Evolutionary conservation across 1,140 invertebrate species (phyloP).

Genomic region (Drosophila pandora): DNA sequence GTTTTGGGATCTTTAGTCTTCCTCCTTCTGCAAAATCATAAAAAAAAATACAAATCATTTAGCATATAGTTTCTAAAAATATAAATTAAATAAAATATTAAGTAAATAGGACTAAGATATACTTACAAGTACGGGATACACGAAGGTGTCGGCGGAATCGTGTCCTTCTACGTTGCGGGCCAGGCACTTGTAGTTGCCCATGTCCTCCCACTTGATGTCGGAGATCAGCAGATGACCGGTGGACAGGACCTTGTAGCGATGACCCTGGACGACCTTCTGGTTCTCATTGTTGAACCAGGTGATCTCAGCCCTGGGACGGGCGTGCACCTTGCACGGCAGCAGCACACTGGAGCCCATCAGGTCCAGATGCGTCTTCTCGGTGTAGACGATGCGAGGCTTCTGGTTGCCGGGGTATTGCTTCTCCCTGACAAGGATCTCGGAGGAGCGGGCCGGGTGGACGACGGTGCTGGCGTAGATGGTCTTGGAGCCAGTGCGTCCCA

Average conservation of each 20-base stretch:
- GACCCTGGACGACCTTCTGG: constrained; percentile 83
- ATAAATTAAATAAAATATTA: too few relatives aligned
- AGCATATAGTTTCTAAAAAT: constrained; percentile 2
- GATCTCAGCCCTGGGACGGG: constrained; percentile 87
- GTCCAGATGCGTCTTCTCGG: constrained; percentile 85
- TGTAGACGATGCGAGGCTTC: constrained; percentile 85
- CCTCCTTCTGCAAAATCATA: constrained; percentile 60
- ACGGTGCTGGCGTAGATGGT: constrained; percentile 85
- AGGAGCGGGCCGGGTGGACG: constrained; percentile 81
- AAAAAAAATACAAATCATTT: not conserved
- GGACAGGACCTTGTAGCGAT: constrained; percentile 86
- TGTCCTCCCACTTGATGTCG: constrained; percentile 89
- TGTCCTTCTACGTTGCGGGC: constrained; percentile 88
- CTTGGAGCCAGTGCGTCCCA: constrained; percentile 87
- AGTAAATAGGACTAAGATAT: not conserved
- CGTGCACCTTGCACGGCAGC: constrained; percentile 89
- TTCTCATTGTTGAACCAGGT: constrained; percentile 88
- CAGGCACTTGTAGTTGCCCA: constrained; percentile 91
- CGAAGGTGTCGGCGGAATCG: constrained; percentile 88
- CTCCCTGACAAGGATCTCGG: constrained; percentile 48
- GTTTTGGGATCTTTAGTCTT: constrained; percentile 62
- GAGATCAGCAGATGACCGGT: constrained; percentile 90
- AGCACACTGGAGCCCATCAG: constrained; percentile 87
- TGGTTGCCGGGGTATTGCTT: constrained; percentile 79
- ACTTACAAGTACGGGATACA: constrained; percentile 90